These are phyloP conservation scores for Lymantria monacha DNA, from an alignment of 2,888 invertebrate species.

Conservation along the genomic window DNA sequence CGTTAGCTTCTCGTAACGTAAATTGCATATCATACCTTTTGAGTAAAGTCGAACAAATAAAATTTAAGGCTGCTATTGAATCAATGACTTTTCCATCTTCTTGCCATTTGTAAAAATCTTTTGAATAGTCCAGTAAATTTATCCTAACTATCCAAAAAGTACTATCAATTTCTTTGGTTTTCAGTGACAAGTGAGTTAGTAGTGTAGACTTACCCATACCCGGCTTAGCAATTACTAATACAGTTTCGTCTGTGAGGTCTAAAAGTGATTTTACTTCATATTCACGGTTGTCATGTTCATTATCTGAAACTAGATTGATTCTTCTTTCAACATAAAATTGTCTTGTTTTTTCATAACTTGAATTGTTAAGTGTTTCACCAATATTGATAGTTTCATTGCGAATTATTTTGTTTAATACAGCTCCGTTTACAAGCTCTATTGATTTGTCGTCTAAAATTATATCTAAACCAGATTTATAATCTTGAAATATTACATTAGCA, in stretches of 20 bases:
- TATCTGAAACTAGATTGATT: background rate
- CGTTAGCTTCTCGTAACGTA: background rate
- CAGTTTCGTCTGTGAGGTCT: conserved; percentile 2
- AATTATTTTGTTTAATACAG: conserved; percentile 7
- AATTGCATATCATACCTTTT: background rate
- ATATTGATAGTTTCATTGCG: conserved; percentile 1
- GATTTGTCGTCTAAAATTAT: background rate
- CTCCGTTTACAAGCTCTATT: background rate
- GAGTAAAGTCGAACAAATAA: conserved; percentile 1
- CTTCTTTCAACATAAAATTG: conserved; percentile 11
- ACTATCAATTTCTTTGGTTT: background rate
- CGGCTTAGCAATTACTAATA: conserved; percentile 7
- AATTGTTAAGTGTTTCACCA: conserved; percentile 3
- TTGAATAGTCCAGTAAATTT: conserved; percentile 7
- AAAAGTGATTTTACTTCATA: background rate
- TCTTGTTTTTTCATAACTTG: conserved; percentile 11
- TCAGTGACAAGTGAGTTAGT: conserved; percentile 9
- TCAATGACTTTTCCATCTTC: background rate
- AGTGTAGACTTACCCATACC: conserved; percentile 22
- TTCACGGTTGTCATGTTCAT: background rate
- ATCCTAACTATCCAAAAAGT: conserved; percentile 13
- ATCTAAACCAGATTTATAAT: background rate
- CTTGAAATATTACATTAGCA: conserved; percentile 6
- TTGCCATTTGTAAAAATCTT: background rate
- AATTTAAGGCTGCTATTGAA: background rate